These are phyloP conservation scores for Brachypodius melanocephalos DNA, from an alignment of 2,113 vertebrate genomes.

Conservation along the genomic window DNA sequence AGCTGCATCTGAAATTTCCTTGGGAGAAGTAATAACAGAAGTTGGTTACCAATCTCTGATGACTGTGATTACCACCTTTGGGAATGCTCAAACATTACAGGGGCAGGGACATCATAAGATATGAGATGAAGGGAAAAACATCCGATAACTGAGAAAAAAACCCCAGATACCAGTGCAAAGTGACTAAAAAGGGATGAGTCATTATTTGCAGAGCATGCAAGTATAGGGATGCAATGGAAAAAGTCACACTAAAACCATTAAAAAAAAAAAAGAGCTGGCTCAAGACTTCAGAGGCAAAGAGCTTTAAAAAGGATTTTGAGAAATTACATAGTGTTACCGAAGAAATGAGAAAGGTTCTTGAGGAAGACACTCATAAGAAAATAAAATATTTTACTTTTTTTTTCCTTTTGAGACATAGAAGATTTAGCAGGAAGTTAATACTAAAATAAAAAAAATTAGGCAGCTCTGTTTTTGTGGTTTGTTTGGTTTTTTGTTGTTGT, in stretches of 20 bases:
- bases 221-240: not conserved
- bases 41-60: not conserved
- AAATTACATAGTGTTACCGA: not conserved
- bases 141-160: not conserved
- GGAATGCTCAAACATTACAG: not conserved
- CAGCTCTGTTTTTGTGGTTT: not conserved
- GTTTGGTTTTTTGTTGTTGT: too few species aligned
- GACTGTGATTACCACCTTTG: rapidly evolving
- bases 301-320: not conserved
- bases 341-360: not conserved
- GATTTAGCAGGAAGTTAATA: not conserved
- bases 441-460: not conserved
- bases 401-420: not conserved
- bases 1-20: not conserved
- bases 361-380: not conserved
- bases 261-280: not conserved
- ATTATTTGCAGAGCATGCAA: not conserved
- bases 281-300: not conserved
- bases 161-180: not conserved
- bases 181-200: not conserved
- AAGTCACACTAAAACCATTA: not conserved
- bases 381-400: not conserved
- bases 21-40: not conserved
- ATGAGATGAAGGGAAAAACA: not conserved
- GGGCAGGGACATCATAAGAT: not conserved